Percentiles rank a stretch among this genome's conserved stretches.
phyloP scores from a whole-genome alignment of 2,888 invertebrate species.

The Oithona nana region DNA sequence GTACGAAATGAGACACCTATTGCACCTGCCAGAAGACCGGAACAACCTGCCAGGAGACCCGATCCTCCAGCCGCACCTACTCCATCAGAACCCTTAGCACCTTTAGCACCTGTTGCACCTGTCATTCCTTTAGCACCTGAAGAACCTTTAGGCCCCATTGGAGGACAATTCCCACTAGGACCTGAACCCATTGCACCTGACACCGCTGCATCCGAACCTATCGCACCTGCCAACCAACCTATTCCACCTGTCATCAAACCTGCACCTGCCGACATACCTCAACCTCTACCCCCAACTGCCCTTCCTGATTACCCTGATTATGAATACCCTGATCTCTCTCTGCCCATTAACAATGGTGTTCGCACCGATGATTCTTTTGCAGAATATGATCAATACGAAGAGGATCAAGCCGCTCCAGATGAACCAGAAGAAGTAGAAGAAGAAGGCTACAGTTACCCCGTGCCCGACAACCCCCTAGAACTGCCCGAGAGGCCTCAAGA shows the following conservation, averaged over 20 bases:
- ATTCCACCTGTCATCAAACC: not conserved
- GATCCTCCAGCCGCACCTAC: not conserved
- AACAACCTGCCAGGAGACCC: not conserved
- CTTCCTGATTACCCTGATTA: not conserved
- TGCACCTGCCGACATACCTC: not conserved
- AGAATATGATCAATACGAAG: not conserved
- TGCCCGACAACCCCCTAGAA: not conserved
- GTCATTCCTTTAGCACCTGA: not conserved
- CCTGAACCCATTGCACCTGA: slow-evolving; percentile 17
- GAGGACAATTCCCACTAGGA: slow-evolving; percentile 5
- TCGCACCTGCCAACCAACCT: not conserved
- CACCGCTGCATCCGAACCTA: slow-evolving; percentile 10
- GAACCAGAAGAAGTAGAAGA: not conserved
- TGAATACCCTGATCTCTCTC: not conserved
- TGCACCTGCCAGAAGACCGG: not conserved
- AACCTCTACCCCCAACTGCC: not conserved
- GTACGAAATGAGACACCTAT: not conserved
- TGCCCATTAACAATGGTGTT: too few relatives aligned
- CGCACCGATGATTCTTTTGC: not conserved
- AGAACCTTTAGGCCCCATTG: not conserved
- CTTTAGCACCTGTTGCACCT: not conserved
- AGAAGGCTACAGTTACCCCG: not conserved
- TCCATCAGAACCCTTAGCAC: not conserved
- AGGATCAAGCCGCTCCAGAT: not conserved
- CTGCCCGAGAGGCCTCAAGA: not conserved